Conservation (phyloP, 2,888 invertebrate genomes). For the Biston betularia region DNA sequence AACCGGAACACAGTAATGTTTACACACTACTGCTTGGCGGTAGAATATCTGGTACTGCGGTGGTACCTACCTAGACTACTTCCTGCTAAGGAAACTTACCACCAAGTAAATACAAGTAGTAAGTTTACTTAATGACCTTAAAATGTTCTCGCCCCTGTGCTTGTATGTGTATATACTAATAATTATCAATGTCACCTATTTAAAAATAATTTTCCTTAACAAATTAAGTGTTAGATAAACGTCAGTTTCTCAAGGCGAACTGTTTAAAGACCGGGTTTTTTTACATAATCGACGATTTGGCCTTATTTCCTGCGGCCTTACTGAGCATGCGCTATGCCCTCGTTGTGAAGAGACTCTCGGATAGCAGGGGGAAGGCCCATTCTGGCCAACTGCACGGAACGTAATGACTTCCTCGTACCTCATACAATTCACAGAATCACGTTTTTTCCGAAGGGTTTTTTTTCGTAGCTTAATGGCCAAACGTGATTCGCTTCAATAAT, state of each 20-base stretch:
- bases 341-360: constrained; percentile 38
- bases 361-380: constrained; percentile 22
- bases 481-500: background rate
- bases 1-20: too few species aligned
- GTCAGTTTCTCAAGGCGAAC: constrained; percentile 50
- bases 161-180: background rate
- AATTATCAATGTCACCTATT: background rate
- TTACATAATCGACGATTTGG: constrained; percentile 50
- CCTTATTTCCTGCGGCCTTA: constrained; percentile 57
- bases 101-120: too few species aligned
- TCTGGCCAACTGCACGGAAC: background rate
- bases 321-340: constrained; percentile 54
- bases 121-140: background rate
- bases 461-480: background rate
- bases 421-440: constrained; percentile 11
- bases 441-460: background rate
- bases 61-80: too few species aligned
- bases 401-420: constrained; percentile 9
- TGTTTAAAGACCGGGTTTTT: constrained; percentile 40
- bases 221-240: constrained; percentile 30
- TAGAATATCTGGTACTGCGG: too few species aligned
- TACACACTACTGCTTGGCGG: too few species aligned
- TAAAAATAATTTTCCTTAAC: constrained; percentile 43
- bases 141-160: background rate
- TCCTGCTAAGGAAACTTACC: too few species aligned